Percentiles rank a stretch among this genome's conserved stretches.
Conservation (phyloP, 2,797 vertebrate species). For the Microtus agrestis region DNA sequence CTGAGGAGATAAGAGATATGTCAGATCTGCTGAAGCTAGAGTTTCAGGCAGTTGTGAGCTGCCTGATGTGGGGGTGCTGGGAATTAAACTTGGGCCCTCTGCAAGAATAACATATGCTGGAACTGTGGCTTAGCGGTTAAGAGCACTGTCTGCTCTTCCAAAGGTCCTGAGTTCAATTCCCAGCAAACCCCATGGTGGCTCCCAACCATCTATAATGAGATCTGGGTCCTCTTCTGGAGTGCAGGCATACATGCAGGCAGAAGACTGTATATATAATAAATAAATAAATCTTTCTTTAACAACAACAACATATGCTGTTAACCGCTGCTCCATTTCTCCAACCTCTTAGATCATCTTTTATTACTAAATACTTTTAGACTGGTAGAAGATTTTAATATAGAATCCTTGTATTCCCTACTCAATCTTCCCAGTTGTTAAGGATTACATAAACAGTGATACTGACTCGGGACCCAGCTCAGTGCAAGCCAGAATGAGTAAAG, state of each 20-base stretch:
- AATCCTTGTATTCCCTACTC: background rate
- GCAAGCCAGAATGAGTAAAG: background rate
- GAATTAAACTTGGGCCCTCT: background rate
- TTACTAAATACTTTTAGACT: slow-evolving; percentile 60
- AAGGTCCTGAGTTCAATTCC: no score
- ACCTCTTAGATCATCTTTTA: slow-evolving; percentile 21
- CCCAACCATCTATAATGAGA: no score
- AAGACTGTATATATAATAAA: no score
- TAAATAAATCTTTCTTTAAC: no score
- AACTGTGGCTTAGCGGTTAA: no score
- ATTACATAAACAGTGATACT: background rate
- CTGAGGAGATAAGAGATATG: background rate
- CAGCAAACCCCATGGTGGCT: no score
- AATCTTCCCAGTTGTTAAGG: slow-evolving; percentile 8
- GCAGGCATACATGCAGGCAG: no score
- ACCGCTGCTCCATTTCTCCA: background rate
- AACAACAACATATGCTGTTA: background rate
- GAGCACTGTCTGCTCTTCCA: no score
- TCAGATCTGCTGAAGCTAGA: background rate
- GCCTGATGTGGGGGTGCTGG: background rate
- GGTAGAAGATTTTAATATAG: slow-evolving; percentile 30
- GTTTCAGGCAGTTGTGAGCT: background rate
- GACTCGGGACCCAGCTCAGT: background rate
- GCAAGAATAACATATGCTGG: background rate
- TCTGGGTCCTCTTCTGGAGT: no score